phyloP scores from a whole-genome alignment of 2,888 invertebrate genomes.

The Standfussiana lucernea region DNA sequence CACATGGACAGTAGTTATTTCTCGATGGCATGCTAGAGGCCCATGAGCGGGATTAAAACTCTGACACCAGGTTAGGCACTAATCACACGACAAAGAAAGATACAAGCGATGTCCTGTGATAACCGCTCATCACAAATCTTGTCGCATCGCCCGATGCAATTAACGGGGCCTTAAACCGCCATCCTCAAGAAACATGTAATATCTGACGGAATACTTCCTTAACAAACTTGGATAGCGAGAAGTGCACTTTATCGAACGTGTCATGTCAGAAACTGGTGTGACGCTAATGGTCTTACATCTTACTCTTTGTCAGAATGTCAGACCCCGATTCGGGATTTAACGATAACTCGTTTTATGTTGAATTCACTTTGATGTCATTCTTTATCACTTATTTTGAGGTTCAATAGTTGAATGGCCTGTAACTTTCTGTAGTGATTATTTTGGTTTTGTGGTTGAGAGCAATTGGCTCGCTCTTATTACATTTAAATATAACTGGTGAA shows the following conservation, averaged over 20 bases:
- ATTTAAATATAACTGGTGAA: not conserved
- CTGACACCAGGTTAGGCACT: too few species aligned
- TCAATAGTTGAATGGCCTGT: not conserved
- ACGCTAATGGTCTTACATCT: conserved; percentile 37
- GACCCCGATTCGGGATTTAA: not conserved
- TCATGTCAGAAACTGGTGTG: conserved; percentile 4
- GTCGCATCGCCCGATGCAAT: not conserved
- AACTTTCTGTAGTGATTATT: not conserved
- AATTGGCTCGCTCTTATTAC: not conserved
- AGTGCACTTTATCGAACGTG: conserved; percentile 35
- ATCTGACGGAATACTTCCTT: conserved; percentile 23
- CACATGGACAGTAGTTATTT: too few species aligned
- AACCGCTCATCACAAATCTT: not conserved
- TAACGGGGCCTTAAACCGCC: not conserved
- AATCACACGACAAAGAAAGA: too few species aligned
- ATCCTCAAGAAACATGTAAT: not conserved
- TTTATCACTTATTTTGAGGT: not conserved
- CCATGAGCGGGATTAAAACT: too few species aligned
- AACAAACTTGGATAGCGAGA: not conserved
- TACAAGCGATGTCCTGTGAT: too few species aligned
- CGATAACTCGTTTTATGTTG: conserved; percentile 27
- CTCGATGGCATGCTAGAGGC: too few species aligned
- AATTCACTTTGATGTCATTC: not conserved
- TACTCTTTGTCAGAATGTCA: conserved; percentile 30
- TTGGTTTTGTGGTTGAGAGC: not conserved